Conservation (phyloP, 2,113 vertebrate genomes). For the Leucopsar rothschildi region DNA sequence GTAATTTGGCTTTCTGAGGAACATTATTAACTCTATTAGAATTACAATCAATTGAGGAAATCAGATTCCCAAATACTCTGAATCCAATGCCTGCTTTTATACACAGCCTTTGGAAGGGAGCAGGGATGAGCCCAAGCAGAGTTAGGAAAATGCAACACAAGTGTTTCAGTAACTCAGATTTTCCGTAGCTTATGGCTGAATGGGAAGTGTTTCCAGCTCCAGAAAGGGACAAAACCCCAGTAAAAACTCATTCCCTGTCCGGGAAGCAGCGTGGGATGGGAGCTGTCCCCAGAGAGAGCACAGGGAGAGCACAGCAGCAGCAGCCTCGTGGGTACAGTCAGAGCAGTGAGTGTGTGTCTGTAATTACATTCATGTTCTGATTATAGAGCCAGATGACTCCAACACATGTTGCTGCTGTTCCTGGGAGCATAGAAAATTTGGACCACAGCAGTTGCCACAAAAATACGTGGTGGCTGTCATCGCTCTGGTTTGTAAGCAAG, state of each 20-base stretch:
- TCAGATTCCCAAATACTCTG: not conserved
- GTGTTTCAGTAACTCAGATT: not conserved
- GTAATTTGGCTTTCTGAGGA: constrained; percentile 1
- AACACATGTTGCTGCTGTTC: constrained; percentile 51
- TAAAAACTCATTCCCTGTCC: not conserved
- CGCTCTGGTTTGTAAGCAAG: not conserved
- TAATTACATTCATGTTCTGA: constrained; percentile 2
- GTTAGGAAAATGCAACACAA: not conserved
- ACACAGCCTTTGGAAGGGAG: not conserved
- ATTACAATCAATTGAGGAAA: not conserved
- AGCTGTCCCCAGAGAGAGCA: not conserved
- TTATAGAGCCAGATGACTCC: constrained; percentile 29
- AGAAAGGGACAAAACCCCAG: not conserved
- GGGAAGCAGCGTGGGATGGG: accelerated
- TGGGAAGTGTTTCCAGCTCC: not conserved
- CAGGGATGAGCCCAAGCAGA: not conserved
- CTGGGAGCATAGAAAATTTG: constrained; percentile 6
- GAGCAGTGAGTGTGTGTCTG: not conserved
- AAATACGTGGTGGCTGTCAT: not conserved
- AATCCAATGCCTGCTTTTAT: not conserved
- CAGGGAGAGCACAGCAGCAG: not conserved
- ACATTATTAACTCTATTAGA: not conserved
- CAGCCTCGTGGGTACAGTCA: not conserved
- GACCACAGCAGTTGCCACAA: not conserved
- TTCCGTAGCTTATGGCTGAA: not conserved